These are phyloP conservation scores for Trichogramma dendrolimi DNA, from an alignment of 2,888 invertebrate species.

Conservation along the genomic window DNA sequence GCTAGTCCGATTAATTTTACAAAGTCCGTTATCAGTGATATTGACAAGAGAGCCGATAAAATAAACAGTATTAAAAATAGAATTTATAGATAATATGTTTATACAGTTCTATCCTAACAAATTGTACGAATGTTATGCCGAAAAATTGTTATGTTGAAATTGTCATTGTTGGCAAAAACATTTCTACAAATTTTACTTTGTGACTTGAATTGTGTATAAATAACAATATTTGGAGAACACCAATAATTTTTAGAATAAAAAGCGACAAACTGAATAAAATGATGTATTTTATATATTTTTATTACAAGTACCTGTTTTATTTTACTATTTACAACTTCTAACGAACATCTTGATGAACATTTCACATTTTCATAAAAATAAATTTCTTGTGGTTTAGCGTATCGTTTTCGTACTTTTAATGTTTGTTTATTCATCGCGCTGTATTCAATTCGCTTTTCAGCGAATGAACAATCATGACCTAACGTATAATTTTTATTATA, in stretches of 20 bases:
- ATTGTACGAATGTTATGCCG: not conserved
- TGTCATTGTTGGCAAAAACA: no score
- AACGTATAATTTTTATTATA: conserved; percentile 8
- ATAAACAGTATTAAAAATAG: conserved; percentile 34
- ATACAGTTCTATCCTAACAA: not conserved
- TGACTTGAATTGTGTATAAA: not conserved
- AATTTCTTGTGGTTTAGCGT: conserved; percentile 36
- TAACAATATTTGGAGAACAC: not conserved
- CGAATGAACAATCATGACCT: conserved; percentile 3
- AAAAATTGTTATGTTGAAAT: no score
- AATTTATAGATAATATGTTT: not conserved
- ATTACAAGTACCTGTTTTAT: conserved; percentile 44
- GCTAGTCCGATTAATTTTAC: conserved; percentile 76
- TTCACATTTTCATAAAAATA: conserved; percentile 44
- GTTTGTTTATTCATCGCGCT: conserved; percentile 1
- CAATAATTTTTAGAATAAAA: not conserved
- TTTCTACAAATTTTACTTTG: not conserved
- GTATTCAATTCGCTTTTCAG: no score
- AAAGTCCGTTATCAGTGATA: conserved; percentile 71
- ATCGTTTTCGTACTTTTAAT: conserved; percentile 12
- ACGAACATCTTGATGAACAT: conserved; percentile 40
- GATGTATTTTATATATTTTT: conserved; percentile 40
- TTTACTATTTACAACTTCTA: conserved; percentile 29
- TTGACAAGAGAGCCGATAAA: conserved; percentile 61
- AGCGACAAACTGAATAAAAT: conserved; percentile 9